These are phyloP conservation scores for Cryptophagus acutangulus DNA, from an alignment of 2,888 invertebrate species.

Conservation along the genomic window DNA sequence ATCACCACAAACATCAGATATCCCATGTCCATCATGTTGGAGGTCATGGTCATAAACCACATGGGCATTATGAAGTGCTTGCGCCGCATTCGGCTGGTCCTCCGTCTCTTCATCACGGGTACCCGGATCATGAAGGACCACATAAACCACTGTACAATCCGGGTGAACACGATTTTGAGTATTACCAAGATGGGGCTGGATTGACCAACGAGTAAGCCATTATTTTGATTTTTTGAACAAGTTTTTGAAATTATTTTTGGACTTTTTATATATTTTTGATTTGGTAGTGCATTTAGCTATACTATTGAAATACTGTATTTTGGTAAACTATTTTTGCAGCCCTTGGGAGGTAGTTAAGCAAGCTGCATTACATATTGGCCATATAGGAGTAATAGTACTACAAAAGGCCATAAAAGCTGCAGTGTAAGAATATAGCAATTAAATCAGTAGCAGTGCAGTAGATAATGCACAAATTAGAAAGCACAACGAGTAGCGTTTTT, in stretches of 20 bases:
- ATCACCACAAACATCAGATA: constrained; percentile 52
- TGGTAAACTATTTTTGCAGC: neutral
- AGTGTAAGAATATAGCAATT: neutral
- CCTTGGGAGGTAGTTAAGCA: neutral
- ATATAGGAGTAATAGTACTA: neutral
- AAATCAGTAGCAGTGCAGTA: too few relatives aligned
- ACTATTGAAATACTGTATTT: too few relatives aligned
- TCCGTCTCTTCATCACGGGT: constrained; percentile 13
- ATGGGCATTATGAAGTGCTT: constrained; percentile 30
- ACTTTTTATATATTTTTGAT: too few relatives aligned
- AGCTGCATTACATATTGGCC: neutral
- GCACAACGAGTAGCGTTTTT: constrained; percentile 8
- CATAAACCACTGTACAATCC: constrained; percentile 21
- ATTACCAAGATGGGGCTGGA: constrained; percentile 21
- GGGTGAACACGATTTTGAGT: constrained; percentile 24
- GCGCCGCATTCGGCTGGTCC: constrained; percentile 21
- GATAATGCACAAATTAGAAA: constrained; percentile 1
- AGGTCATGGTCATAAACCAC: constrained; percentile 44
- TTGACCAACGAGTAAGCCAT: constrained; percentile 23
- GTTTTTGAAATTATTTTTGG: too few relatives aligned
- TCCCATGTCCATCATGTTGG: constrained; percentile 53
- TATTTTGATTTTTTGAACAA: neutral
- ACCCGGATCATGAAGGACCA: constrained; percentile 11
- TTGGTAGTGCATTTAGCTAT: too few relatives aligned
- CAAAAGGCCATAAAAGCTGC: constrained; percentile 1